Evolutionary conservation across 2,888 invertebrate genomes (phyloP), one percentile per base, ranked within the genome.

Genomic region (Diarsia dahlii): DNA sequence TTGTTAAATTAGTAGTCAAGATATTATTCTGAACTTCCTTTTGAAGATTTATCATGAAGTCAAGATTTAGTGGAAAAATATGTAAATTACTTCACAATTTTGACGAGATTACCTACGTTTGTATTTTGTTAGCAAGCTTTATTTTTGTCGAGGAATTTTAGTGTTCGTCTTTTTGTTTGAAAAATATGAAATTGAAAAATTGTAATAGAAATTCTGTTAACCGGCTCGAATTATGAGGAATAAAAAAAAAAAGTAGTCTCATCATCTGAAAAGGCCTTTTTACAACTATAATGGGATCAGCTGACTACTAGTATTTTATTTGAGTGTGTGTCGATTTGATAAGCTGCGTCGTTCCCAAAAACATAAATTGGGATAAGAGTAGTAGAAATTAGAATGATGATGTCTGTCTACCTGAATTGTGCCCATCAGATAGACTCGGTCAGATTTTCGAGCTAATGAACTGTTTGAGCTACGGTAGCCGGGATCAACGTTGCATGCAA

Each of bases 31-130:
- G 45, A 71, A 71, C 39, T 80, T 50, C 18, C 64, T 72, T 72
- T 45, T 28, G 23, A 56, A 23, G 45, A 64, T 64, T 64, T 45
- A 45, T 79, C 64, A 18, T 54, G 39, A 12, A 45, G 18, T 68
- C 18, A 46, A 15, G 46, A 74, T 65, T 18, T 1, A 52, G 39
- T 62, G 68, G n/a, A 52, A 54, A 72, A 78, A n/a, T 80, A 80
- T 80, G 68, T 12, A 39, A 83, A 83, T 62, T 23, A 1, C n/a
- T 52, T 58, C 28, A 9, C 54, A 79, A 28, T 56, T 52, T 46
- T 58, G 52, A 81, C 8, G 56, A 28, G 28, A 81, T 80, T 66
- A 76, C 69, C n/a, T n/a, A 28, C 52, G 39, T 39, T 54, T 71
- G 3, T 58, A 20, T 68, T 67, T 45, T 46, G 50, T 64, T 58